Evolutionary conservation across 2,113 vertebrate species (phyloP), one percentile per base, ranked within the genome.

Genomic region (Casuarius casuarius): DNA sequence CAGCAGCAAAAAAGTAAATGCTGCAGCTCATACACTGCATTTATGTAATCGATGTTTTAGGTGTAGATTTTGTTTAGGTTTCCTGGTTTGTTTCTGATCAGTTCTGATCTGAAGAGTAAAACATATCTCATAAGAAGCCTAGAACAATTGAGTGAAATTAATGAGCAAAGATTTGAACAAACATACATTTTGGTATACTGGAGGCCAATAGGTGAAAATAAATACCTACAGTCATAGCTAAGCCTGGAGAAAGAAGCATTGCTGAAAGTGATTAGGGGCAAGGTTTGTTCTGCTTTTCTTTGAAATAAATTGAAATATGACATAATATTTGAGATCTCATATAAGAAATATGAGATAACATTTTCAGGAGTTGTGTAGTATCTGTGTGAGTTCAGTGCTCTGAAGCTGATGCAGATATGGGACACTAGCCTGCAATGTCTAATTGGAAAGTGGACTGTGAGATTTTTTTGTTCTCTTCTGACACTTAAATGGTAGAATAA

Each of bases 11-110:
- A 31, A 80, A 82, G 25, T 59, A 84, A 33, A 18, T 5, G 7
- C 22, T 61, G 85, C 35, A 77, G 4, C 23, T 54, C 44, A 54
- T 0, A 0, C 7, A 11, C 13, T 38, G 21, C 1, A 0, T 35
- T 87, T 77, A 35, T 73, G 44, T 21, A 33, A 7, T 42, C 35
- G 31, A 8, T 89, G 16, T 20, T 81, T 63, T 17, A 78, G 38
- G 26, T 61, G 33, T 28, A 56, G 73, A 44, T 71, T 87, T 84
- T 94, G 16, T 59, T 82, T 83, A 78, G 26, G 12, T 62, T 8
- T 72, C 31, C 46, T 62, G 33, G 68, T 86, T 62, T 58, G 29
- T 35, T 89, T 80, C n/a, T 62, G 59, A 17, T 71, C 56, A 31
- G 28, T 58, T 58, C 56, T 58, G 28, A 17, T 58, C 56, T 58